Conservation (phyloP, 2,113 vertebrate genomes). For the Craseonycteris thonglongyai region DNA sequence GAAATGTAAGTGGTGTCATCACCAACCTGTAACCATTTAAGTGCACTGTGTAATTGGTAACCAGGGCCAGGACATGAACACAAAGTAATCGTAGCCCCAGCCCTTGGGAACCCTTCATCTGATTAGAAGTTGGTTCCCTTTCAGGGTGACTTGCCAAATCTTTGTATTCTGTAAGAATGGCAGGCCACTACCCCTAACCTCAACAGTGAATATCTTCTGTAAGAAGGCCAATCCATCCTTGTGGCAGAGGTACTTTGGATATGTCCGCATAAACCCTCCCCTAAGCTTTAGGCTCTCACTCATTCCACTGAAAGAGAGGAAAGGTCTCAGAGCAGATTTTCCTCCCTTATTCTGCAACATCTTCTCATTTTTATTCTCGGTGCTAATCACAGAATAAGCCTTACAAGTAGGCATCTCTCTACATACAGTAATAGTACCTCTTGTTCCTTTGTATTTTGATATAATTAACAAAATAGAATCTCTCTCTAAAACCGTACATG, state of each 20-base stretch:
- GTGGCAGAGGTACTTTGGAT: background rate
- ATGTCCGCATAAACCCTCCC: background rate
- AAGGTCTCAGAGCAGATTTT: background rate
- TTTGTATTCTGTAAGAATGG: background rate
- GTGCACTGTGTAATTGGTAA: background rate
- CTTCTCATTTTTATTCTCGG: background rate
- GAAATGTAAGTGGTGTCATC: constrained; percentile 17
- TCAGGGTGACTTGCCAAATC: background rate
- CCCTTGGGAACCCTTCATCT: background rate
- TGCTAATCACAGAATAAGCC: constrained; percentile 9
- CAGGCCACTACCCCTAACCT: background rate
- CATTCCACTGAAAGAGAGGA: background rate
- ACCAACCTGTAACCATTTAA: constrained; percentile 2
- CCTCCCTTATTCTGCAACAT: background rate
- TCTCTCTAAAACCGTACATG: background rate
- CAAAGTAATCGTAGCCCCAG: background rate
- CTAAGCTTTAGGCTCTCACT: background rate
- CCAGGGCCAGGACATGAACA: background rate
- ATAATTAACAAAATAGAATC: background rate
- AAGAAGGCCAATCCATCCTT: background rate
- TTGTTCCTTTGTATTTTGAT: constrained; percentile 1
- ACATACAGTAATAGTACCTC: background rate
- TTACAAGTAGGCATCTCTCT: background rate
- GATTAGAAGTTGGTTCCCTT: constrained; percentile 5
- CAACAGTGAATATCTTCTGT: background rate